Percentiles rank a stretch among this genome's conserved stretches.
phyloP scores from a whole-genome alignment of 2,797 vertebrate genomes.

The Microctenopoma steveboyesi region DNA sequence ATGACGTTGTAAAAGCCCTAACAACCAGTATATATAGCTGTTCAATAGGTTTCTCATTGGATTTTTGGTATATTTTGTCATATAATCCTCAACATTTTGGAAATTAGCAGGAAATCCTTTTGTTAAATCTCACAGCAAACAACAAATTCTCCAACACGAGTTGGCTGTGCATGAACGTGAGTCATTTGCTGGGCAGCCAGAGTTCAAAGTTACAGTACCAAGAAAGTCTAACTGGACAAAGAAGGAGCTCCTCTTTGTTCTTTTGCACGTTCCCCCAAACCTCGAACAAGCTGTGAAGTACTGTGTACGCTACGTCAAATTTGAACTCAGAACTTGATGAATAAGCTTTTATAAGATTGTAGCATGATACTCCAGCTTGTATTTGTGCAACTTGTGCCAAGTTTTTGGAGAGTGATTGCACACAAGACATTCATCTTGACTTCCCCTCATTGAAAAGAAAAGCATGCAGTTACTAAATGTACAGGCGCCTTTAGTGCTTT shows the following conservation, averaged over 20 bases:
- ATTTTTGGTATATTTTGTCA: not conserved
- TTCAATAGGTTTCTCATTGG: not conserved
- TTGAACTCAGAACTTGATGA: no score
- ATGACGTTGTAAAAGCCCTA: not conserved
- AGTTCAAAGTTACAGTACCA: slow-evolving; percentile 24
- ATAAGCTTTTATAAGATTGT: no score
- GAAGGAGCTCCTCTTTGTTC: slow-evolving; percentile 20
- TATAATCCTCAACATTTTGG: not conserved
- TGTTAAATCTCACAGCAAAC: not conserved
- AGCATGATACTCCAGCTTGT: no score
- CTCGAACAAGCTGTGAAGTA: no score
- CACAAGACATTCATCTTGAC: no score
- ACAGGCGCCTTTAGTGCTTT: no score
- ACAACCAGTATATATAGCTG: not conserved
- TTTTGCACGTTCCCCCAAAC: no score
- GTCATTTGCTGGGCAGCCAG: slow-evolving; percentile 15
- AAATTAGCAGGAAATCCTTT: not conserved
- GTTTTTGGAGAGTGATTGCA: no score
- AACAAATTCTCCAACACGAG: not conserved
- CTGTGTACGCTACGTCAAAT: no score
- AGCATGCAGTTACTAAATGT: no score
- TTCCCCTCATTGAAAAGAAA: no score
- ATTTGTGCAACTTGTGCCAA: no score
- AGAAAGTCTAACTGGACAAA: slow-evolving; percentile 44
- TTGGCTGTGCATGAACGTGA: slow-evolving; percentile 20